Evolutionary conservation across 2,113 vertebrate genomes (phyloP).

Genomic region (Thinocorus orbignyianus): DNA sequence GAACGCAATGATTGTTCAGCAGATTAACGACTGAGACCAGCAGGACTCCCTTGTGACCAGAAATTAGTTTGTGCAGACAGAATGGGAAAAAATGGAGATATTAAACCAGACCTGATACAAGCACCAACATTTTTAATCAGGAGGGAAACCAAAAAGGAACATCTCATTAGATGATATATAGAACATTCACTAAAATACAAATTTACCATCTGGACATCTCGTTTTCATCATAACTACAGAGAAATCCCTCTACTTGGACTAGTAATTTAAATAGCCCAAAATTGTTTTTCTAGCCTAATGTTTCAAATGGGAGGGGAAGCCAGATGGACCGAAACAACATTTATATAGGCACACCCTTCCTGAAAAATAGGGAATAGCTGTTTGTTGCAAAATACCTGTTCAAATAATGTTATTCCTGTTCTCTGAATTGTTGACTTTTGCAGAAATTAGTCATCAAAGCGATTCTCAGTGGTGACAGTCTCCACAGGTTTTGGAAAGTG

Average conservation of each 20-base stretch:
- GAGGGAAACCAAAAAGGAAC: not conserved
- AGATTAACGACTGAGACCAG: not conserved
- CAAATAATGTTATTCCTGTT: not conserved
- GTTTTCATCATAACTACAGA: not conserved
- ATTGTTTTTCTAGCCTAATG: not conserved
- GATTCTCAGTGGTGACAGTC: not conserved
- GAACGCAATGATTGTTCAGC: not conserved
- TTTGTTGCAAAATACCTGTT: not conserved
- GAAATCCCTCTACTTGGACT: not conserved
- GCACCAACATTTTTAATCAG: not conserved
- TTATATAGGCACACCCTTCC: not conserved
- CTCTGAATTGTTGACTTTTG: not conserved
- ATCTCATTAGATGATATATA: not conserved
- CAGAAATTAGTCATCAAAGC: not conserved
- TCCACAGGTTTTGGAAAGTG: not conserved
- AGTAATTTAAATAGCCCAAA: not conserved
- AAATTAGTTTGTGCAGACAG: not conserved
- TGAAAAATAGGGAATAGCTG: not conserved
- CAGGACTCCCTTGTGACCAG: not conserved
- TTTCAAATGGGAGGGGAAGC: not conserved
- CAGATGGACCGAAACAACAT: not conserved
- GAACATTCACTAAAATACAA: not conserved
- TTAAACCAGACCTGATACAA: not conserved
- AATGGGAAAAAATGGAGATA: not conserved
- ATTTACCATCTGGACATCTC: not conserved